phyloP scores from a whole-genome alignment of 2,113 vertebrate species.

The Orthonyx spaldingii region DNA sequence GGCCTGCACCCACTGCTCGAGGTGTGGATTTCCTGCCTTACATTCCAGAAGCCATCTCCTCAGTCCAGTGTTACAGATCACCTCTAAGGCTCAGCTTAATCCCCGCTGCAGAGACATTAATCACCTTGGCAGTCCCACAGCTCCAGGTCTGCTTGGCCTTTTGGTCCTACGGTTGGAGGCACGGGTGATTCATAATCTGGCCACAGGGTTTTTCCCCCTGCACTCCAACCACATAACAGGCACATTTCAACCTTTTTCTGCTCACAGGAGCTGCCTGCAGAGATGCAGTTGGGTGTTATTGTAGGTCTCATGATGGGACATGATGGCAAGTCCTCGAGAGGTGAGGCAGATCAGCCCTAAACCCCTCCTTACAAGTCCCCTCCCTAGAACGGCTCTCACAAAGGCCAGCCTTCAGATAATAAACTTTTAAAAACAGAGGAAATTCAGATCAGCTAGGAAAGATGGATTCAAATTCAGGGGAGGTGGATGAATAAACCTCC shows the following conservation, averaged over 20 bases:
- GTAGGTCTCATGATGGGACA: background rate
- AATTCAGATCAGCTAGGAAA: background rate
- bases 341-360: background rate
- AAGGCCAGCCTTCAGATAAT: background rate
- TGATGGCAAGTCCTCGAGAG: fast-evolving
- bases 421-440: background rate
- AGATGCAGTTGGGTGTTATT: background rate
- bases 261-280: background rate
- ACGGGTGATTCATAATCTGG: background rate
- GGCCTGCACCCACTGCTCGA: fast-evolving
- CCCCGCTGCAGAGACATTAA: background rate
- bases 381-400: background rate
- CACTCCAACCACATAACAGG: background rate
- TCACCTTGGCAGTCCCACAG: background rate
- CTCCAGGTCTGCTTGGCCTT: background rate
- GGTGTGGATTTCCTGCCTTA: background rate
- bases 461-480: background rate
- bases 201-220: too few species aligned
- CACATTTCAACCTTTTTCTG: background rate
- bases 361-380: background rate
- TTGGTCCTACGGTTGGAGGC: background rate
- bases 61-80: background rate
- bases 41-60: background rate
- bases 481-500: background rate
- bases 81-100: background rate